A percentile compares a stretch with the other conserved stretches of the same genome.
Evolutionary conservation across 2,797 vertebrate genomes (phyloP).

Genomic region (Hyperoplus immaculatus): DNA sequence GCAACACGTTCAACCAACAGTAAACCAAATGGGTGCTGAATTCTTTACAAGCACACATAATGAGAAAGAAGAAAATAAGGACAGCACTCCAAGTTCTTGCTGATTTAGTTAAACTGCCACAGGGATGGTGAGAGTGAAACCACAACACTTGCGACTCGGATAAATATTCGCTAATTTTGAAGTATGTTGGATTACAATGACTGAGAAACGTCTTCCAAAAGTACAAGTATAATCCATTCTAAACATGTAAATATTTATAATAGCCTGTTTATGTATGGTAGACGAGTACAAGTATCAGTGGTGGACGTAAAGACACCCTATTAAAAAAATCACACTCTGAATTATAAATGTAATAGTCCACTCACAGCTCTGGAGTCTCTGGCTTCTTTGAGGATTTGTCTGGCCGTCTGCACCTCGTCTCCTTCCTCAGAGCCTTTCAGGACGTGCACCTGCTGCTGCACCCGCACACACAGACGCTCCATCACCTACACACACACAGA

Average conservation of each 20-base stretch:
- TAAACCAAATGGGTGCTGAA: no score
- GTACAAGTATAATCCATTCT: not conserved
- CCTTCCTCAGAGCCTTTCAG: constrained; percentile 89
- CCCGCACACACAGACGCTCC: constrained; percentile 90
- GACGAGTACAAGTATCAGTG: not conserved
- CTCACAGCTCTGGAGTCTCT: constrained; percentile 92
- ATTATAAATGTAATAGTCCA: not conserved
- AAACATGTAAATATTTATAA: not conserved
- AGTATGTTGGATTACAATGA: not conserved
- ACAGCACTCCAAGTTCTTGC: no score
- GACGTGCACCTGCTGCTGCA: constrained; percentile 92
- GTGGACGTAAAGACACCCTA: no score
- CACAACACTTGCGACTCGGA: no score
- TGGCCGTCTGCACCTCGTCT: constrained; percentile 90
- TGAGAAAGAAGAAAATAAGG: no score
- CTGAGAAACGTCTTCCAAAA: not conserved
- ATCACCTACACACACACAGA: constrained; percentile 86
- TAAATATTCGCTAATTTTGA: no score
- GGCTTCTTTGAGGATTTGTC: constrained; percentile 93
- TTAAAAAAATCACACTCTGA: not conserved
- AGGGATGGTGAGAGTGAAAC: no score
- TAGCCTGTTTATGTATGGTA: not conserved
- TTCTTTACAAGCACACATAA: no score
- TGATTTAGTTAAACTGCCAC: no score
- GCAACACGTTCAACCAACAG: no score